Base-by-base conservation (phyloP, 64 coral and sea anemone species). In the Actinia equina region DNA sequence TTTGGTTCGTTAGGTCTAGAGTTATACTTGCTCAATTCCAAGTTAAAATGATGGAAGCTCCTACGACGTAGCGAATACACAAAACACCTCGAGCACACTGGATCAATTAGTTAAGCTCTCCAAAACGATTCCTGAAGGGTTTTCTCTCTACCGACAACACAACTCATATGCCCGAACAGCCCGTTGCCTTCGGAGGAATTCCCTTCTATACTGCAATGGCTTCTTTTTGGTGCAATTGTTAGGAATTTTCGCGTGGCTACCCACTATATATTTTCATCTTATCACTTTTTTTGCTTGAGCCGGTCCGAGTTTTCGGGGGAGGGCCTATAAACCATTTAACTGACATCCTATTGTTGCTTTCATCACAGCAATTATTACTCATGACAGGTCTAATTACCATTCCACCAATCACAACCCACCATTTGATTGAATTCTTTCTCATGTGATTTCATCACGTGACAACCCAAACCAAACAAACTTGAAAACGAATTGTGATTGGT, bases 281-380 rank as follows among this genome's bases (percentile, higher is more conserved):
- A 77, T 82, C 85, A 79, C 58, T 92, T 71, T 92, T 79, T 86
- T 80, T 64, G 77, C 44, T 91, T 82, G 78, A 92, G 69, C 90
- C 90, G 85, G 90, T 56, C 90, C 60, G 80, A 92, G 84, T 71
- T 86, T 60, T 77, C 84, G 76, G 76, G 90, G 90, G 86, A 86
- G 90, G 90, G 86, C 79, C 56, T 76, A 82, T 7, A 87, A 37
- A 87, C 86, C 61, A 64, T 79, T 82, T 92, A 92, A 92, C 77
- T 92, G 90, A 92, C 90, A 92, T 85, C 54, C 49, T 20, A 92
- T 92, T 92, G 90, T 92, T 87, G 85, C 90, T 92, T 92, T 92
- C 90, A 92, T 92, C 90, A 92, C 80, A 80, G 85, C 86, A 92
- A 92, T 92, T 92, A 92, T 92, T 92, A 92, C 71, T 92, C 90